These are phyloP conservation scores for Lasioglossum figueresi DNA, from an alignment of 2,888 invertebrate genomes.

Conservation along the genomic window DNA sequence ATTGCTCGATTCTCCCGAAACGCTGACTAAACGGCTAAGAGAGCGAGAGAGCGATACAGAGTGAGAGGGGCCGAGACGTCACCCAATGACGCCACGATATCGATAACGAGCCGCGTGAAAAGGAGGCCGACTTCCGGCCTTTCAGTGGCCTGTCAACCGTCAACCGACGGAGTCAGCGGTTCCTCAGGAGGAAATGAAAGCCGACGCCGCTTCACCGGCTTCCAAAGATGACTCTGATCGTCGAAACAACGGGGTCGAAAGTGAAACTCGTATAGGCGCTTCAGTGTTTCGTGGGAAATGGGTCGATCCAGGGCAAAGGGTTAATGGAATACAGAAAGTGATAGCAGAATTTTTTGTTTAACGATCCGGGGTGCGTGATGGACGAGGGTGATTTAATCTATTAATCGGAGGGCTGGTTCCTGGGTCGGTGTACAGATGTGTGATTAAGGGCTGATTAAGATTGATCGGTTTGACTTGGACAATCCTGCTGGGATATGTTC, in stretches of 20 bases:
- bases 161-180: conserved; percentile 36
- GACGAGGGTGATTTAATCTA: conserved; percentile 10
- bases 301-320: not conserved
- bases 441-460: conserved; percentile 4
- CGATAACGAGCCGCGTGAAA: conserved; percentile 42
- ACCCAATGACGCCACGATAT: conserved; percentile 39
- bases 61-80: conserved; percentile 12
- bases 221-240: not conserved
- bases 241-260: not conserved
- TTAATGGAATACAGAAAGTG: not conserved
- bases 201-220: not conserved
- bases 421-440: not conserved
- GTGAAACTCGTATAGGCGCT: not conserved
- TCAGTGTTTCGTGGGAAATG: not conserved
- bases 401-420: not conserved
- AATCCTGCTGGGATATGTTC: not conserved
- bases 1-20: conserved; percentile 68
- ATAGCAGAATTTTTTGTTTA: not conserved
- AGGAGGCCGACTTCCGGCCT: conserved; percentile 37
- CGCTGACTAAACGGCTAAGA: conserved; percentile 66
- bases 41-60: not conserved
- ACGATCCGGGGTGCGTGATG: not conserved
- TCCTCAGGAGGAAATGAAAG: conserved; percentile 6
- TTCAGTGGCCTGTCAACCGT: conserved; percentile 26
- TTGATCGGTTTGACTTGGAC: not conserved